phyloP scores from a whole-genome alignment of 1,140 invertebrate genomes.

The Drosophila kikkawai region DNA sequence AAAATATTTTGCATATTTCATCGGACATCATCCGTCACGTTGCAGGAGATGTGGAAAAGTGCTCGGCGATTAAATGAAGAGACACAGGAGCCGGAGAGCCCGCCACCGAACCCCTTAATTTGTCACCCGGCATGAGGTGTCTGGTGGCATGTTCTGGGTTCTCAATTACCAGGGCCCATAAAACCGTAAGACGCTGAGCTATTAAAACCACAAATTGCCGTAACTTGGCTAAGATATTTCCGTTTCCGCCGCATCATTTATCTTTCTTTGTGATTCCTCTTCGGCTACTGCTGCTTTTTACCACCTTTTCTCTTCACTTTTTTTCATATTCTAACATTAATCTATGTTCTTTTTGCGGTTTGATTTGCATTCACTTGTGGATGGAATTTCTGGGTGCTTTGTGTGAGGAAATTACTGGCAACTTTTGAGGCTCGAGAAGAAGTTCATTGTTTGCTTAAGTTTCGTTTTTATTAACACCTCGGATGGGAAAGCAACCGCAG shows the following conservation, averaged over 20 bases:
- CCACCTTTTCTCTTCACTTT: not conserved
- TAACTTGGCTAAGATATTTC: constrained; percentile 76
- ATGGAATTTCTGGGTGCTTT: constrained; percentile 13
- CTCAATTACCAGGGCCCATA: constrained; percentile 63
- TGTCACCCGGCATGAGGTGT: constrained; percentile 51
- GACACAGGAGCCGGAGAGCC: constrained; percentile 2
- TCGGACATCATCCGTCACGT: constrained; percentile 55
- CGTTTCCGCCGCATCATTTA: constrained; percentile 72
- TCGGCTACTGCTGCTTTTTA: constrained; percentile 9
- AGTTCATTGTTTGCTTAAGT: constrained; percentile 31
- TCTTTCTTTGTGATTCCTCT: constrained; percentile 32
- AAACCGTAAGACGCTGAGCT: constrained; percentile 37
- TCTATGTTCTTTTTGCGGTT: constrained; percentile 36
- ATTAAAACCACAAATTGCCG: constrained; percentile 79
- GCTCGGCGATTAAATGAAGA: constrained; percentile 41
- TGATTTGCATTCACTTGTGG: constrained; percentile 32
- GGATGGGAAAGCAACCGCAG: constrained; percentile 4
- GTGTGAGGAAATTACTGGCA: constrained; percentile 20
- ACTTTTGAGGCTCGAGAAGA: constrained; percentile 3
- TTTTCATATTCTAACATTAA: constrained; percentile 41
- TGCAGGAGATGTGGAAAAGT: constrained; percentile 57
- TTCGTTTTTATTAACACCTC: constrained; percentile 33
- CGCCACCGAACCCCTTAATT: constrained; percentile 10
- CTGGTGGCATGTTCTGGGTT: constrained; percentile 43
- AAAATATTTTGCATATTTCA: constrained; percentile 53